Conservation (phyloP, 1,140 invertebrate genomes). For the Platorchestia sp. region DNA sequence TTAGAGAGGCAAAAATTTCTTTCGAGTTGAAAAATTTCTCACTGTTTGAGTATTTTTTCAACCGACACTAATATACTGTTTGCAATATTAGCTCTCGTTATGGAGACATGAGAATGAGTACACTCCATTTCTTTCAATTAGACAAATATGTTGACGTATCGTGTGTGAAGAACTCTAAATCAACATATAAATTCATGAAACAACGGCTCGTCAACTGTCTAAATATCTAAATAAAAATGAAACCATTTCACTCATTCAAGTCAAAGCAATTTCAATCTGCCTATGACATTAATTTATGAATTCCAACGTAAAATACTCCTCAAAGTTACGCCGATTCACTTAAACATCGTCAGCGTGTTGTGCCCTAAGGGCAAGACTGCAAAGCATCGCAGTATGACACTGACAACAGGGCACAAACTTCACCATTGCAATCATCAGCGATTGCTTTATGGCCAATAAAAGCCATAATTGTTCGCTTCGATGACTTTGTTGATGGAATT, state of each 20-base stretch:
- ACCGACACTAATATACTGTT: too few species aligned
- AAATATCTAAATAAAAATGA: not conserved
- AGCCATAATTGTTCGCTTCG: not conserved
- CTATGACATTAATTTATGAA: not conserved
- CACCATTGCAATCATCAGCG: not conserved
- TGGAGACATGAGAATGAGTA: too few species aligned
- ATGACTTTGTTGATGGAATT: constrained; percentile 16
- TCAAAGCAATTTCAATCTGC: not conserved
- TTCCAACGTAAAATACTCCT: not conserved
- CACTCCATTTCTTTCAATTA: too few species aligned
- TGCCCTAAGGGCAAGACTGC: not conserved
- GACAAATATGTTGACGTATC: too few species aligned
- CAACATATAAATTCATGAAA: too few species aligned
- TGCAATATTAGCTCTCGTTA: too few species aligned
- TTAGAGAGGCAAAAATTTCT: too few species aligned
- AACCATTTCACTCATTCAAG: not conserved
- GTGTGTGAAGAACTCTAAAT: too few species aligned
- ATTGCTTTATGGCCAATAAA: constrained; percentile 2
- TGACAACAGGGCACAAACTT: not conserved
- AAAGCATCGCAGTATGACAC: not conserved
- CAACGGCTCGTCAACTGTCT: too few species aligned
- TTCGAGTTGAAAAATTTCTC: too few species aligned
- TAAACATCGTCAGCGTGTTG: not conserved
- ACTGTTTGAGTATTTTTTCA: too few species aligned
- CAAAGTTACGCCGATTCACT: not conserved